Evolutionary conservation across 2,797 vertebrate genomes (phyloP), one percentile per base, ranked within the genome.

Genomic region (Setipinna tenuifilis): DNA sequence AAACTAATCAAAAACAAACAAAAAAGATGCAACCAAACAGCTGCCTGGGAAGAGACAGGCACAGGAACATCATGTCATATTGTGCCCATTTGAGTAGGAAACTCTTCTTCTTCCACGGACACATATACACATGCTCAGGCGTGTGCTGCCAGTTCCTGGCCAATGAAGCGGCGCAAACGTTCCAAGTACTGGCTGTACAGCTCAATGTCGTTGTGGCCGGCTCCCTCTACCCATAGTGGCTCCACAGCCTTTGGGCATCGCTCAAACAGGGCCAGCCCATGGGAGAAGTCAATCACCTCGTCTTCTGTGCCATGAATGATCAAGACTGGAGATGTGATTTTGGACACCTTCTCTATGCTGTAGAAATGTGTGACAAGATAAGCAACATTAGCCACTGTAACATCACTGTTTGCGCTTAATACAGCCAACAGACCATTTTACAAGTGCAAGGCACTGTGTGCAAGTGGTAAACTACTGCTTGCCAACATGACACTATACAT

Each of bases 171-270:
- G 85, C 98, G 97, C 93, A 99, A 96, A 89, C 98, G 97, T 93
- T 99, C 98, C 93, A 99, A 95, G 94, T 99, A 99, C 94, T 99
- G 98, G 94, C 98, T 99, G 95, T 99, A 99, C 89, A 99, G 97
- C 96, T 99, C 98, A 86, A 99, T 99, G 94, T 99, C 98, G 87
- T 99, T 99, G 96, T 99, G 98, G 12, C 98, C 98, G 0, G 98
- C 98, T 5, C 98, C 98, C 58, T 99, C 98, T 88, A 99, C 98
- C 98, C 98, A 99, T 57, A 99, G 97, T 0, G 98, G 98, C 95
- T 99, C 98, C 93, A 99, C 98, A 0, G 98, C 98, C 93, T 98
- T 98, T 83, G 98, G 98, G 89, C 98, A 99, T 92, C 98, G 98
- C 93, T 99, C 98, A 0, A 97, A 99, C 71, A 99, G 96, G 0